phyloP scores from a whole-genome alignment of 2,797 vertebrate genomes.

The Fundulus diaphanus region DNA sequence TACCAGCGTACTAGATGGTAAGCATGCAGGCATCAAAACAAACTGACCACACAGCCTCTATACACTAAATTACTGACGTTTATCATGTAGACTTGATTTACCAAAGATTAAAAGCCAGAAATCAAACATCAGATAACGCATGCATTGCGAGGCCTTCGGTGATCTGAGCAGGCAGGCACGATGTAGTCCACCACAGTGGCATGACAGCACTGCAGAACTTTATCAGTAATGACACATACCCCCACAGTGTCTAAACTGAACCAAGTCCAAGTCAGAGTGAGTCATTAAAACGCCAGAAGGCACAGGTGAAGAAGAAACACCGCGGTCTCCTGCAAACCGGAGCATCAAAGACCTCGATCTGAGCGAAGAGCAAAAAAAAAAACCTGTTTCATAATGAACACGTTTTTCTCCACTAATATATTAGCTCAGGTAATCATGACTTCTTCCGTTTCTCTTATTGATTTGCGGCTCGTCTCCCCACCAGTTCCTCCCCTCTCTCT shows the following conservation, averaged over 20 bases:
- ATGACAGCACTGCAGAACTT: constrained; percentile 35
- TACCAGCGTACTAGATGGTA: too few species aligned
- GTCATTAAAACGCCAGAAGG: constrained; percentile 59
- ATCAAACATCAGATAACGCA: neutral
- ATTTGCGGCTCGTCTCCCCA: constrained; percentile 53
- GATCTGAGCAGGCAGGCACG: constrained; percentile 19
- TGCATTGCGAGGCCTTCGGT: neutral
- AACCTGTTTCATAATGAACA: neutral
- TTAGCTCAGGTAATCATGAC: constrained; percentile 27
- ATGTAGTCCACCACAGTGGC: constrained; percentile 20
- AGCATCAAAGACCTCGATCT: constrained; percentile 8
- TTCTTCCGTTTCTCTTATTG: constrained; percentile 56
- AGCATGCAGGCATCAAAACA: too few species aligned
- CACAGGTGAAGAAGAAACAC: constrained; percentile 36
- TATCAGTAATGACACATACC: constrained; percentile 53
- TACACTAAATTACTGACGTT: neutral
- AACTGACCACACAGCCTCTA: neutral
- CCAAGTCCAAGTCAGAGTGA: constrained; percentile 51
- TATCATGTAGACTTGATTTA: neutral
- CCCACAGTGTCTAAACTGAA: constrained; percentile 45
- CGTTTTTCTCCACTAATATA: constrained; percentile 6
- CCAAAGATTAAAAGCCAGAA: neutral
- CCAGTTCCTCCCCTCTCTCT: constrained; percentile 39
- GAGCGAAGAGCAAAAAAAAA: neutral
- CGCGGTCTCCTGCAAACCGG: constrained; percentile 26